Evolutionary conservation across 2,888 invertebrate genomes (phyloP).

Genomic region (Spodoptera picta): DNA sequence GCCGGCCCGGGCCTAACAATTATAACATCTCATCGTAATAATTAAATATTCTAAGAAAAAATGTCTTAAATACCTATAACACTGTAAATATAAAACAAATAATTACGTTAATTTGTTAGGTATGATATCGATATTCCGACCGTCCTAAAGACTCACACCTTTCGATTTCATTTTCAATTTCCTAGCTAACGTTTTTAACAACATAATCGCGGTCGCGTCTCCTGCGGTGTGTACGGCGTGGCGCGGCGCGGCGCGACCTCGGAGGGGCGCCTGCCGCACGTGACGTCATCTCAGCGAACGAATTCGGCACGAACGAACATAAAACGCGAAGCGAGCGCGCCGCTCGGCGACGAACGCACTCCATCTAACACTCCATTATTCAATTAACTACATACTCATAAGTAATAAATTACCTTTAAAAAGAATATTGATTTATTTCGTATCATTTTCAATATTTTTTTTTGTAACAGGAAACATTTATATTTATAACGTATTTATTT

Average conservation of each 20-base stretch:
- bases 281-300: constrained; percentile 78
- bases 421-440: constrained; percentile 89
- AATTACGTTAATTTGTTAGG: constrained; percentile 89
- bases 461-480: constrained; percentile 90
- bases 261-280: constrained; percentile 58
- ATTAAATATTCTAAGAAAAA: constrained; percentile 89
- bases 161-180: constrained; percentile 88
- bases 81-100: constrained; percentile 89
- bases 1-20: constrained; percentile 84
- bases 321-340: constrained; percentile 85
- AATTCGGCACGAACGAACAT: constrained; percentile 81
- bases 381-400: constrained; percentile 88
- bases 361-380: constrained; percentile 86
- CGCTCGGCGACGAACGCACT: constrained; percentile 79
- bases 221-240: constrained; percentile 73
- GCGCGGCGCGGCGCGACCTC: constrained; percentile 54
- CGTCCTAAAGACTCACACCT: constrained; percentile 88
- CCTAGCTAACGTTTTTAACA: constrained; percentile 88
- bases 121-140: constrained; percentile 88
- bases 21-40: constrained; percentile 87
- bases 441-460: constrained; percentile 88
- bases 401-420: constrained; percentile 88
- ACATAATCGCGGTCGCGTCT: constrained; percentile 86
- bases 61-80: constrained; percentile 89
- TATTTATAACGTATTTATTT: constrained; percentile 89